These are phyloP conservation scores for Drosophila sproati DNA, from an alignment of 1,140 invertebrate species.

Conservation along the genomic window DNA sequence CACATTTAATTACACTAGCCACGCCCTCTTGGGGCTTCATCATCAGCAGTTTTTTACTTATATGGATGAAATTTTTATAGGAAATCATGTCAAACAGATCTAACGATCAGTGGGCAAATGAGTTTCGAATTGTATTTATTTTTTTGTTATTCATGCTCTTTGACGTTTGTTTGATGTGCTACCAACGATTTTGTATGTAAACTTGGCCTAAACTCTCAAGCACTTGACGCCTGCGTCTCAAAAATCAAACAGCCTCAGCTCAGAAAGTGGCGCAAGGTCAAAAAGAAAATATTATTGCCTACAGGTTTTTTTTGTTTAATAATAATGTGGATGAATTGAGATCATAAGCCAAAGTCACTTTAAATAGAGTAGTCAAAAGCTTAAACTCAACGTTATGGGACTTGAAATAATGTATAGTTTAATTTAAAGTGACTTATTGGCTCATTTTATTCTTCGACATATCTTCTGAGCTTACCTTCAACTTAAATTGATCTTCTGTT, in stretches of 20 bases:
- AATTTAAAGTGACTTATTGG: too few relatives aligned
- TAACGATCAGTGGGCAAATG: slow-evolving; percentile 45
- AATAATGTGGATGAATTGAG: too few relatives aligned
- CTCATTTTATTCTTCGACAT: too few relatives aligned
- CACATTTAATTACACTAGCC: slow-evolving; percentile 64
- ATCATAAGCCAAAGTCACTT: too few relatives aligned
- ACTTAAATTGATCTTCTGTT: too few relatives aligned
- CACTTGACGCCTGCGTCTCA: slow-evolving; percentile 42
- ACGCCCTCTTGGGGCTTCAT: slow-evolving; percentile 48
- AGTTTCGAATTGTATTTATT: slow-evolving; percentile 53
- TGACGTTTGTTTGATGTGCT: slow-evolving; percentile 24
- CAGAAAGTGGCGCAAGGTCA: slow-evolving; percentile 50
- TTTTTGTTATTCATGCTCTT: slow-evolving; percentile 47
- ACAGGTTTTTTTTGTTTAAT: too few relatives aligned
- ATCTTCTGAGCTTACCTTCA: too few relatives aligned
- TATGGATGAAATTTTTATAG: slow-evolving; percentile 53
- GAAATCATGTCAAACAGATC: slow-evolving; percentile 67
- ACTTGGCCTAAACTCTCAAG: neutral
- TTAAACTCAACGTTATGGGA: too few relatives aligned
- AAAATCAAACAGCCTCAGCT: neutral
- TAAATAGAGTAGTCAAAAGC: too few relatives aligned
- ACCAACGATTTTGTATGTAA: slow-evolving; percentile 26
- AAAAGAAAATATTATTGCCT: slow-evolving; percentile 19
- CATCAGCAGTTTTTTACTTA: slow-evolving; percentile 29
- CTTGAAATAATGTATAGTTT: too few relatives aligned